These are phyloP conservation scores for Taenaris catops DNA, from an alignment of 2,888 invertebrate species.

Conservation along the genomic window DNA sequence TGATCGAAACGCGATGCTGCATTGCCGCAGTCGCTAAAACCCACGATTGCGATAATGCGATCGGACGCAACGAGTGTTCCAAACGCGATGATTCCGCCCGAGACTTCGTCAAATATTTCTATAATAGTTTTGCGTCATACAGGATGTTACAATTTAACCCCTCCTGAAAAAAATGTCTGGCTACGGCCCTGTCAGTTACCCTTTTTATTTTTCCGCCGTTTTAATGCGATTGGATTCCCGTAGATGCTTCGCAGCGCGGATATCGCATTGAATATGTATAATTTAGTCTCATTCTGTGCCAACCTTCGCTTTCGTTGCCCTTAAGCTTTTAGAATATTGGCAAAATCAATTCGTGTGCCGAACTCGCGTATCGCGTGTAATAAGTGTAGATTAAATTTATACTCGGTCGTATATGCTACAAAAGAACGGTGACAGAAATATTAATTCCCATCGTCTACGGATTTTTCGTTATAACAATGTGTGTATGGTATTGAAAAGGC, in stretches of 20 bases:
- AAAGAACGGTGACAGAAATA: constrained; percentile 1
- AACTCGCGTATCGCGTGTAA: constrained; percentile 9
- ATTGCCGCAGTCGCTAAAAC: too few relatives aligned
- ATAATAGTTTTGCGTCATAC: too few relatives aligned
- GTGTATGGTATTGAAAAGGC: too few relatives aligned
- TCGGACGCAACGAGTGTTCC: too few relatives aligned
- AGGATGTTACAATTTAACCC: too few relatives aligned
- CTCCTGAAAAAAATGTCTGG: neutral
- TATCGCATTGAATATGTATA: constrained; percentile 58
- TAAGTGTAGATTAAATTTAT: constrained; percentile 9
- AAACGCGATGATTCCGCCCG: too few relatives aligned
- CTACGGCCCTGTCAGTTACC: constrained; percentile 27
- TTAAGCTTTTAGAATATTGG: constrained; percentile 31
- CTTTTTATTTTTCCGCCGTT: constrained; percentile 53
- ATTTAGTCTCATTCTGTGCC: constrained; percentile 37
- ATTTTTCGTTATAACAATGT: too few relatives aligned
- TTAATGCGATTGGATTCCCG: constrained; percentile 66
- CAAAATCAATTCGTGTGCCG: constrained; percentile 15
- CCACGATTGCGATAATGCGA: too few relatives aligned
- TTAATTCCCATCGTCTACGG: too few relatives aligned
- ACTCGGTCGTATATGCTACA: constrained; percentile 1
- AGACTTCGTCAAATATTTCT: too few relatives aligned
- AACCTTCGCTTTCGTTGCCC: constrained; percentile 43
- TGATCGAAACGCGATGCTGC: too few relatives aligned
- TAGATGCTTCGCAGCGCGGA: constrained; percentile 40